Evolutionary conservation across 2,113 vertebrate genomes (phyloP).

Genomic region (Carassius gibelio): DNA sequence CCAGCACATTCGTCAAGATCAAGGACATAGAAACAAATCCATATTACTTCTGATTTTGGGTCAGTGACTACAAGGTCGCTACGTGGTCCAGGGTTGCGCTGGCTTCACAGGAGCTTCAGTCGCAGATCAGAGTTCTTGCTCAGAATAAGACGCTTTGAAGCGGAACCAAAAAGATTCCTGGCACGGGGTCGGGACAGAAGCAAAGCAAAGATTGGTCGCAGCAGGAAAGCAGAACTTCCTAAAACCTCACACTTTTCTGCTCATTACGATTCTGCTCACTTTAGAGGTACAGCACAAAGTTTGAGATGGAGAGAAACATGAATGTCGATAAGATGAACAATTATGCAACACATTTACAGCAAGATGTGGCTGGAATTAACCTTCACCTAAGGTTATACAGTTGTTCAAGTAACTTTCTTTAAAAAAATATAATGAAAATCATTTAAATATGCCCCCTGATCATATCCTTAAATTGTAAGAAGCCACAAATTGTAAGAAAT

Average conservation of each 20-base stretch:
- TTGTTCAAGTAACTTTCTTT: not conserved
- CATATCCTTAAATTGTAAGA: not conserved
- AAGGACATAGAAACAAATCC: slow-evolving; percentile 21
- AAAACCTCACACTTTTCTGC: not conserved
- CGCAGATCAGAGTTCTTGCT: not conserved
- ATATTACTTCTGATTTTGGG: slow-evolving; percentile 13
- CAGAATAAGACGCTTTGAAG: slow-evolving; percentile 4
- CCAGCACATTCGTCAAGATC: not conserved
- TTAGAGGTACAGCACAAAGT: not conserved
- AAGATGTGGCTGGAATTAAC: not conserved
- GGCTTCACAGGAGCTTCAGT: slow-evolving; percentile 5
- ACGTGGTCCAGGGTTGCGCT: not conserved
- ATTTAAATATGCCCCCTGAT: not conserved
- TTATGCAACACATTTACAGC: not conserved
- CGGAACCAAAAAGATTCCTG: not conserved
- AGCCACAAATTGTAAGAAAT: not conserved
- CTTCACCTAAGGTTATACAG: not conserved
- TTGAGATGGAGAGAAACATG: not conserved
- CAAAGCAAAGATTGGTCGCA: not conserved
- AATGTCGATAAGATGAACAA: not conserved
- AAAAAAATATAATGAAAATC: not conserved
- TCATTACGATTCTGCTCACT: not conserved
- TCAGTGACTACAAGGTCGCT: not conserved
- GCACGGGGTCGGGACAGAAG: not conserved
- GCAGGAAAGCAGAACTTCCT: slow-evolving; percentile 30